Conservation (phyloP, 1,140 invertebrate genomes). For the Atta cephalotes region DNA sequence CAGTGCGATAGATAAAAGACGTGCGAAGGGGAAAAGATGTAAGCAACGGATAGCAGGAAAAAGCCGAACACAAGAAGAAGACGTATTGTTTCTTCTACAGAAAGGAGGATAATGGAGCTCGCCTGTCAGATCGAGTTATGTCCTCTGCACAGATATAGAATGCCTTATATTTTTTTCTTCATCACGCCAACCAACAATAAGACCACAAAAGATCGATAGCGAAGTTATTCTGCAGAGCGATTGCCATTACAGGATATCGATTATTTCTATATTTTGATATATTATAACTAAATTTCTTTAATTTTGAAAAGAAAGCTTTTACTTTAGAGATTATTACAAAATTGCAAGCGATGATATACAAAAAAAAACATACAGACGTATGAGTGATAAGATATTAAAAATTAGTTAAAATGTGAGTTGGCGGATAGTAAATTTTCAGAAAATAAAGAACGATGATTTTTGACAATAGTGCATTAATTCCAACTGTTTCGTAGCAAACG, state of each 20-base stretch:
- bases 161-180: slow-evolving; percentile 65
- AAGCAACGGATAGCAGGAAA: slow-evolving; percentile 54
- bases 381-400: neutral
- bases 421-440: slow-evolving; percentile 16
- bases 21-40: slow-evolving; percentile 54
- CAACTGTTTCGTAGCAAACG: slow-evolving; percentile 22
- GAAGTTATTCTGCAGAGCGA: neutral
- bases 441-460: neutral
- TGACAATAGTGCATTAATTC: slow-evolving; percentile 31
- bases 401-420: neutral
- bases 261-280: neutral
- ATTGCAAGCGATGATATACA: neutral
- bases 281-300: neutral
- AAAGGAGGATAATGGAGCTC: slow-evolving; percentile 77
- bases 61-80: slow-evolving; percentile 63
- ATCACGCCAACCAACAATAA: neutral
- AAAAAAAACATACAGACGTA: neutral
- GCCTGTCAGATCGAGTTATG: slow-evolving; percentile 79
- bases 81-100: slow-evolving; percentile 79
- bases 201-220: slow-evolving; percentile 43
- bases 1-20: slow-evolving; percentile 78
- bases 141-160: slow-evolving; percentile 66
- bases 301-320: neutral
- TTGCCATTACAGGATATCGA: neutral
- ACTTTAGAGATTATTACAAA: neutral